Percentiles rank a stretch among this genome's conserved stretches.
Evolutionary conservation across 2,797 vertebrate genomes (phyloP).

Genomic region (Loriculus beryllinus): DNA sequence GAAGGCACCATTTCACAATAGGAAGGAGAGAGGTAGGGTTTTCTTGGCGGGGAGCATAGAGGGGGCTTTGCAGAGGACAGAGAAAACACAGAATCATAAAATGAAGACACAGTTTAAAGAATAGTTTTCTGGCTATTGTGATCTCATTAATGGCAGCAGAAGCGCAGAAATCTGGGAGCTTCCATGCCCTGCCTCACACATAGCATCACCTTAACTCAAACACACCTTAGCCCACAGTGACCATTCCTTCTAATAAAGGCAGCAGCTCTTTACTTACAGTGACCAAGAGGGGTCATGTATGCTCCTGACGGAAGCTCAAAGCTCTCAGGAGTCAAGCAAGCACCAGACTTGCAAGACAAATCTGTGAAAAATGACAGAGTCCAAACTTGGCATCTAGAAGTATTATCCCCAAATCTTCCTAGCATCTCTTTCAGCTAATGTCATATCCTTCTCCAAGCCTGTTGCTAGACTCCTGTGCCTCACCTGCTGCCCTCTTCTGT

Average conservation of each 20-base stretch:
- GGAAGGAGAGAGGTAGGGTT: neutral
- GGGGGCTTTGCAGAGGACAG: neutral
- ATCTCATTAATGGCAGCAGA: neutral
- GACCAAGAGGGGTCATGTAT: neutral
- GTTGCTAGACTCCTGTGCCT: neutral
- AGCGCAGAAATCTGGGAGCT: neutral
- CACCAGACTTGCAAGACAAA: neutral
- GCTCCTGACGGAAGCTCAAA: neutral
- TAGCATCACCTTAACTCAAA: fast-evolving
- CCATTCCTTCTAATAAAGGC: neutral
- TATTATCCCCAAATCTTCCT: neutral
- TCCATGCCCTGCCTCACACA: neutral
- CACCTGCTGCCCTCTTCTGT: neutral
- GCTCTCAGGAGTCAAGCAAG: neutral
- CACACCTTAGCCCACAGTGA: neutral
- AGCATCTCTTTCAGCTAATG: neutral
- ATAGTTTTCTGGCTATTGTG: neutral
- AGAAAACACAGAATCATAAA: neutral
- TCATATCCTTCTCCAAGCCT: neutral
- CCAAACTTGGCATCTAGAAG: neutral
- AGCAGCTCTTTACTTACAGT: neutral
- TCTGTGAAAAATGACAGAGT: neutral
- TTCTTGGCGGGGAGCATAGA: neutral
- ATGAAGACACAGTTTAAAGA: neutral
- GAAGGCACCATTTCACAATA: neutral